A percentile compares a stretch with the other conserved stretches of the same genome.
Evolutionary conservation across 1,140 invertebrate genomes (phyloP).

Genomic region (Procambarus clarkii): DNA sequence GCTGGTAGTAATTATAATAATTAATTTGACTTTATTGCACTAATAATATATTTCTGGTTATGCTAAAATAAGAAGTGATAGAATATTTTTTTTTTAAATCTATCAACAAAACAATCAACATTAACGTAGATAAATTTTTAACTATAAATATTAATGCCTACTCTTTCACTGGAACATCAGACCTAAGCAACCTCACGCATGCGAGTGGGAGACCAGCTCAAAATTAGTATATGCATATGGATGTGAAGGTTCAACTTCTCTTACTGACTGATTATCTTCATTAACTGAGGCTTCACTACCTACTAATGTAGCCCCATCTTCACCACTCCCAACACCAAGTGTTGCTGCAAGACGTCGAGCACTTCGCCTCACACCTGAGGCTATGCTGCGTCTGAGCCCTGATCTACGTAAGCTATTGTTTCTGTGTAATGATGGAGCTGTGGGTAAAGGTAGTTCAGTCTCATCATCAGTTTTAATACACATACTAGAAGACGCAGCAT

Average conservation of each 20-base stretch:
- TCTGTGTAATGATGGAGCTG: background rate
- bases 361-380: conserved; percentile 57
- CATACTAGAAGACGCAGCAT: background rate
- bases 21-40: background rate
- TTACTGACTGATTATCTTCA: background rate
- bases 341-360: conserved; percentile 51
- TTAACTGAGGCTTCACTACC: conserved; percentile 19
- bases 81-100: conserved; percentile 13
- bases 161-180: background rate
- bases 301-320: conserved; percentile 47
- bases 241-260: conserved; percentile 29
- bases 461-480: conserved; percentile 23
- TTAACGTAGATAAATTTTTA: background rate
- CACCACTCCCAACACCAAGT: conserved; percentile 31
- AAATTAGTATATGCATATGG: conserved; percentile 57
- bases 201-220: conserved; percentile 51
- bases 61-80: background rate
- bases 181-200: conserved; percentile 33
- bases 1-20: too few species aligned
- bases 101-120: conserved; percentile 24
- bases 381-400: conserved; percentile 54
- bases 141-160: conserved; percentile 51
- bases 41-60: background rate
- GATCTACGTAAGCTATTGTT: conserved; percentile 36
- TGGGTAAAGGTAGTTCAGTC: background rate